A percentile compares a stretch with the other conserved stretches of the same genome.
Conservation (phyloP, 2,797 vertebrate genomes). For the Sebastes flavidus region DNA sequence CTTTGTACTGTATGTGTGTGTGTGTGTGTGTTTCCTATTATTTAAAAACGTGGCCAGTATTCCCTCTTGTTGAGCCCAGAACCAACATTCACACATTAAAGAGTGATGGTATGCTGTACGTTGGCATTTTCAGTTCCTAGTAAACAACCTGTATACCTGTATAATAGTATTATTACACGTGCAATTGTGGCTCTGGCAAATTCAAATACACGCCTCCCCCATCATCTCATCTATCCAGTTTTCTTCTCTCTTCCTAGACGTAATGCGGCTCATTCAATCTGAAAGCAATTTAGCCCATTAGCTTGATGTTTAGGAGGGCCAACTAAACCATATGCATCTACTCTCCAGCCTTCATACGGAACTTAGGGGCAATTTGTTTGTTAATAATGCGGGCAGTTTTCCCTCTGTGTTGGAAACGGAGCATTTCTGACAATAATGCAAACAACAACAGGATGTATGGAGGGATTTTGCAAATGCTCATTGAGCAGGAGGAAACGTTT, state of each 20-base stretch:
- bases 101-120: background rate
- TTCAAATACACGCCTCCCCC: conserved; percentile 36
- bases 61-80: conserved; percentile 2
- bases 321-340: conserved; percentile 52
- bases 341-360: conserved; percentile 45
- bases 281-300: conserved; percentile 77
- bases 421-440: conserved; percentile 64
- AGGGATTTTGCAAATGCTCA: conserved; percentile 50
- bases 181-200: conserved; percentile 29
- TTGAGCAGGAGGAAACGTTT: conserved; percentile 69
- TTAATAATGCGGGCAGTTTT: conserved; percentile 59
- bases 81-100: conserved; percentile 14
- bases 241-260: conserved; percentile 54
- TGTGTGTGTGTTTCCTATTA: conserved; percentile 2
- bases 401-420: conserved; percentile 49
- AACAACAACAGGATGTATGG: conserved; percentile 67
- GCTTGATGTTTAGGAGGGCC: conserved; percentile 58
- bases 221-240: conserved; percentile 52
- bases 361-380: conserved; percentile 63
- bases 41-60: conserved; percentile 16
- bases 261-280: conserved; percentile 64
- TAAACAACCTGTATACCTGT: conserved; percentile 32
- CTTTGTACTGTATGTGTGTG: background rate
- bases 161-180: conserved; percentile 40
- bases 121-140: background rate